These are phyloP conservation scores for silkworm (Bombyx mori) DNA, from an alignment of 1,140 invertebrate species.

Conservation along the genomic window ASM3026992v2 NC_085129.1:12585501-12586000, in stretches of 20 bases:
- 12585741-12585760: conserved; percentile 92
- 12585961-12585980: conserved; percentile 26
- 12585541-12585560: too few species aligned
- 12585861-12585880: conserved; percentile 97
- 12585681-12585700: too few species aligned
- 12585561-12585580: too few species aligned
- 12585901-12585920: conserved; percentile 97
- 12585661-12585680: too few species aligned
- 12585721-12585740: conserved; percentile 93
- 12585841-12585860: conserved; percentile 98
- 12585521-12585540: too few species aligned
- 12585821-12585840: conserved; percentile 95
- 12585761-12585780: conserved; percentile 97
- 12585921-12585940: conserved; percentile 82
- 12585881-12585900: conserved; percentile 89
- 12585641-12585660: too few species aligned
- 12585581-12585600: too few species aligned
- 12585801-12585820: conserved; percentile 94
- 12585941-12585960: conserved; percentile 72
- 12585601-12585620: too few species aligned
- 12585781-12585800: conserved; percentile 81
- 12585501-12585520: too few species aligned
- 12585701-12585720: conserved; percentile 49
- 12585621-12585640: too few species aligned
- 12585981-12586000: too few species aligned